phyloP scores from a whole-genome alignment of 2,888 invertebrate genomes.

The Hydroisotoma schaefferi region DNA sequence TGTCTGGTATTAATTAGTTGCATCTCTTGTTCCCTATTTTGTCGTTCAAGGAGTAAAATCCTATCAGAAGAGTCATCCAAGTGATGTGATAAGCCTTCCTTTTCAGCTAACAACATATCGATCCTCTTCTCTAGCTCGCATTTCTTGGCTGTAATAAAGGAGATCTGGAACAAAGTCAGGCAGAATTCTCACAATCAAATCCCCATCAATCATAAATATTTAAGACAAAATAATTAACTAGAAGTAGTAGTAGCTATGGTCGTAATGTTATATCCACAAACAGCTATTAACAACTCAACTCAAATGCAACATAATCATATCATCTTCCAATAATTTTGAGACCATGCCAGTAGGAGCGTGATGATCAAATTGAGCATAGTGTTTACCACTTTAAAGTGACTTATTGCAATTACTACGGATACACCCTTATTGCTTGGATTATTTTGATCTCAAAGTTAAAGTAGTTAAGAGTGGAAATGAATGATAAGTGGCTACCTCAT shows the following conservation, averaged over 20 bases:
- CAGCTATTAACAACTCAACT: too few species aligned
- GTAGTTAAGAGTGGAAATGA: too few species aligned
- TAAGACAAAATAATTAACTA: background rate
- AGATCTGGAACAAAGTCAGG: slow-evolving; percentile 57
- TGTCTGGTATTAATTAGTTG: slow-evolving; percentile 53
- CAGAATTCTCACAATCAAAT: background rate
- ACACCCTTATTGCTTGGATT: too few species aligned
- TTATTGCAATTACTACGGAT: too few species aligned
- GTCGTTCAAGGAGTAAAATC: slow-evolving; percentile 74
- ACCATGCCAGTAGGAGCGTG: too few species aligned
- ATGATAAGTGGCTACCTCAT: slow-evolving; percentile 76
- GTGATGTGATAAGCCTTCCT: slow-evolving; percentile 72
- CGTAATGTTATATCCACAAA: too few species aligned
- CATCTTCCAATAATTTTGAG: too few species aligned
- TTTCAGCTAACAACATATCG: slow-evolving; percentile 70
- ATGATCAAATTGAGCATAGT: too few species aligned
- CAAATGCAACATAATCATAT: too few species aligned
- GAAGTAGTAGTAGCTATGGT: too few species aligned
- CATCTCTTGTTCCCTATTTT: slow-evolving; percentile 73
- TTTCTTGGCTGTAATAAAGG: slow-evolving; percentile 75
- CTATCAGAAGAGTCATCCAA: slow-evolving; percentile 88
- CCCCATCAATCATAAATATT: background rate
- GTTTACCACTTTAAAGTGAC: too few species aligned
- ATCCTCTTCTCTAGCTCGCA: slow-evolving; percentile 79
- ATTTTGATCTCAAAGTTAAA: too few species aligned